These are phyloP conservation scores for Cyclophora albipunctata DNA, from an alignment of 2,888 invertebrate genomes.

Conservation along the genomic window DNA sequence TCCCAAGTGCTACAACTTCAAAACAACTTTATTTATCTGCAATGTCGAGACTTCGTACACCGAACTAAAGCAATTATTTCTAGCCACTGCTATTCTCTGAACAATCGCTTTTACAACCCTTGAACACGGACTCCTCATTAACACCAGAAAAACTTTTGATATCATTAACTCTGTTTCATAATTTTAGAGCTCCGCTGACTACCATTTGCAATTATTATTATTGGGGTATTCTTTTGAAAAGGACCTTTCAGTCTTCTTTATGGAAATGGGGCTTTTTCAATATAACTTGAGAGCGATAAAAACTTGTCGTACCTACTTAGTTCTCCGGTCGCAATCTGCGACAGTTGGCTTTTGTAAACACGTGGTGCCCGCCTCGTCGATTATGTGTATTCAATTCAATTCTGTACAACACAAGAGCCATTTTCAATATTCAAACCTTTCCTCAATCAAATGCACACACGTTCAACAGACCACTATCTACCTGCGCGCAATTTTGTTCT, in stretches of 20 bases:
- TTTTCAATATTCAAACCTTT: constrained; percentile 63
- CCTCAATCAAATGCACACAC: constrained; percentile 61
- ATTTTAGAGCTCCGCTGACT: constrained; percentile 8
- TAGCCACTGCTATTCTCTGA: constrained; percentile 15
- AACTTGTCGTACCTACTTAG: too few species aligned
- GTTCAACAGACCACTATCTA: constrained; percentile 28
- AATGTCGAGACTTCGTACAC: constrained; percentile 10
- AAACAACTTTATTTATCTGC: not conserved
- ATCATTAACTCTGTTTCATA: constrained; percentile 24
- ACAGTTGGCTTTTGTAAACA: constrained; percentile 60
- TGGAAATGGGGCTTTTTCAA: too few species aligned
- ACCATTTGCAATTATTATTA: too few species aligned
- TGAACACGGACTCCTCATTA: constrained; percentile 32
- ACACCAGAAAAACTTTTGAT: constrained; percentile 29
- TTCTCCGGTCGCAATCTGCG: constrained; percentile 25
- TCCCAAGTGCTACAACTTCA: constrained; percentile 21
- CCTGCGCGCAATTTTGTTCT: constrained; percentile 41
- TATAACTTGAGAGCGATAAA: too few species aligned
- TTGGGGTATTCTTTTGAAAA: too few species aligned
- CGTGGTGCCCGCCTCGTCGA: constrained; percentile 46
- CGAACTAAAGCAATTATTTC: constrained; percentile 23
- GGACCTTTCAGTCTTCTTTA: too few species aligned
- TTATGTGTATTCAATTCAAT: constrained; percentile 52
- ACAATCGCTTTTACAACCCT: constrained; percentile 31
- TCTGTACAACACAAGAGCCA: constrained; percentile 55